These are phyloP conservation scores for Sebastes taczanowskii DNA, from an alignment of 2,797 vertebrate species.

Conservation along the genomic window DNA sequence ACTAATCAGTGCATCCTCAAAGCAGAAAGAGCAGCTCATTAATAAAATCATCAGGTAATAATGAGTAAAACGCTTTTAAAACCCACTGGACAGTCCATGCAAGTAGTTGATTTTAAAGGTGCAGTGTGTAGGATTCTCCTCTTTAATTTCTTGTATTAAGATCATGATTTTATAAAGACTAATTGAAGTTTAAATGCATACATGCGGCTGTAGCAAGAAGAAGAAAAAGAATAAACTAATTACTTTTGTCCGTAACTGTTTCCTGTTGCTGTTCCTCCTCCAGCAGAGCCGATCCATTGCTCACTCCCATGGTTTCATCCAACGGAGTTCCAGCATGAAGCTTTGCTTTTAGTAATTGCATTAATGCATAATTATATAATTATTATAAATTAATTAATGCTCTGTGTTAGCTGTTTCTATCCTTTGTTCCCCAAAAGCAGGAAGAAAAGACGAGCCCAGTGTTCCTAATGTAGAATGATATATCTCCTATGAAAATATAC, in stretches of 20 bases:
- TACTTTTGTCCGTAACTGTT: not conserved
- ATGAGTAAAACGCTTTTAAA: not conserved
- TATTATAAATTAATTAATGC: too few species aligned
- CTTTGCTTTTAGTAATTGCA: not conserved
- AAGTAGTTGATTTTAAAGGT: not conserved
- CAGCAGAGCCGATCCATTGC: not conserved
- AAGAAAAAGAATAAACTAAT: not conserved
- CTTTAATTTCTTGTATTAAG: not conserved
- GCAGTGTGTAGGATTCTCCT: not conserved
- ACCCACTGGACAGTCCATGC: not conserved
- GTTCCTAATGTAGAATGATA: not conserved
- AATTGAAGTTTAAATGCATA: not conserved
- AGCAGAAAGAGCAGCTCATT: not conserved
- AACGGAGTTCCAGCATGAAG: not conserved
- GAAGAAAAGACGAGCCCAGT: not conserved
- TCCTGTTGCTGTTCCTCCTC: conserved; percentile 7
- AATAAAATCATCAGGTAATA: not conserved
- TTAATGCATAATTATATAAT: not conserved
- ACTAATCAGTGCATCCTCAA: not conserved
- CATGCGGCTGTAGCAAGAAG: not conserved
- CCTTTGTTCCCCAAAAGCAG: not conserved
- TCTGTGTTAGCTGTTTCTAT: not conserved
- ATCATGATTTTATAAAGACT: not conserved
- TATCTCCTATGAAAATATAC: conserved; percentile 1
- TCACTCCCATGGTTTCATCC: conserved; percentile 11